Evolutionary conservation across 1,140 invertebrate species (phyloP), one percentile per base, ranked within the genome.

Genomic region (Hylyphantes graminicola): DNA sequence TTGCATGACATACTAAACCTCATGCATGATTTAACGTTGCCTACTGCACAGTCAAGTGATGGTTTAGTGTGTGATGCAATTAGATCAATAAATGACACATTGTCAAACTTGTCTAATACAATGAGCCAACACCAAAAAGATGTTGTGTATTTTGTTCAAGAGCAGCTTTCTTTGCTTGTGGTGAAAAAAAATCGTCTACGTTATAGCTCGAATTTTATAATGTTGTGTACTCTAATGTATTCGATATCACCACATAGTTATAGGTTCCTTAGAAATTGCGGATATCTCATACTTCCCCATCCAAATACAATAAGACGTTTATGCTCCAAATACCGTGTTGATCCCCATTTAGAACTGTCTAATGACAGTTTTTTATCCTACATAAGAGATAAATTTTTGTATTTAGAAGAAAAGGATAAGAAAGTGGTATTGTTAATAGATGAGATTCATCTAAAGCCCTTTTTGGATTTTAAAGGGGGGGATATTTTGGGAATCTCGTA

Each of bases 401-500:
- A n/a, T 48, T 17, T 77, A 5, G n/a, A 77, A 63, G 19, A 64
- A 15, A 9, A 50, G 50, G 17, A 77, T 11, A 77, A 53, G 2
- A 63, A 5, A 63, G 19, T 63, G 10, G 17, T 17, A 13, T 64
- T 77, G 51, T 68, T 86, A 85, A 65, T 86, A 17, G 77, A 35
- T 5, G 35, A 35, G 35, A 35, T 35, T 2, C 35, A 35, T 35
- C 81, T 86, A 21, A 88, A 87, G 68, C 78, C 85, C 35, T 76
- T 51, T 59, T 80, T 86, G 50, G 84, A 86, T 77, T 86, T 76
- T 63, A 87, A 80, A 74, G 85, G 87, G 13, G 85, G 87, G 10
- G 82, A 85, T 80, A 57, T 87, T 79, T 13, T 85, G 74, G 86
- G 87, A 2, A 19, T 19, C 67, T 77, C 75, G 50, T 87, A 65